Percentiles rank a stretch among this genome's conserved stretches.
Conservation (phyloP, 1,140 invertebrate genomes). For the Lordiphosa mommai region DNA sequence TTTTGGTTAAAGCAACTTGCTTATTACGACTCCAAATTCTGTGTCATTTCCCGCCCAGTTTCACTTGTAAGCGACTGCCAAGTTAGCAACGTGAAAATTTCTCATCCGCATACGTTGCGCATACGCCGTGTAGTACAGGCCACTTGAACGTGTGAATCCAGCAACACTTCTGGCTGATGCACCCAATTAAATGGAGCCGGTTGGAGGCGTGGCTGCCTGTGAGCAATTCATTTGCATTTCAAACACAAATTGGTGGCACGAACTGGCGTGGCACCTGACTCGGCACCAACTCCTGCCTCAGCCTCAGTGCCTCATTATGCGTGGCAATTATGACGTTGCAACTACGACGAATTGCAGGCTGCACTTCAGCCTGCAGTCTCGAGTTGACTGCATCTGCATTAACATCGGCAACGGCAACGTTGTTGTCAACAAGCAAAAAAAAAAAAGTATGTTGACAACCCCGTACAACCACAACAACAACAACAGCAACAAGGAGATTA, state of each 20-base stretch:
- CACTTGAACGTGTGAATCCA: conserved; percentile 19
- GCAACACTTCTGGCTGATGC: not conserved
- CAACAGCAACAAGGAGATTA: conserved; percentile 36
- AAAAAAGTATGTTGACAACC: conserved; percentile 49
- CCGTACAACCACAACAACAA: conserved; percentile 19
- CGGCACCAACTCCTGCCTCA: conserved; percentile 1
- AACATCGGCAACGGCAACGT: conserved; percentile 6
- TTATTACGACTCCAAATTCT: too few species aligned
- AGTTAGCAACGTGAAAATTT: not conserved
- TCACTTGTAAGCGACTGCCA: not conserved
- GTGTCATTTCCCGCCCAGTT: too few species aligned
- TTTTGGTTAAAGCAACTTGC: too few species aligned
- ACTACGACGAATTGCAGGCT: conserved; percentile 21
- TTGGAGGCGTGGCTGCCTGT: conserved; percentile 32
- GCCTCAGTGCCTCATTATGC: conserved; percentile 40
- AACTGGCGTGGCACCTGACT: conserved; percentile 15
- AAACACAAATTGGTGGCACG: conserved; percentile 41
- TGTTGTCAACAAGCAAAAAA: conserved; percentile 36
- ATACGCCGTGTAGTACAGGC: not conserved
- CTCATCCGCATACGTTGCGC: not conserved
- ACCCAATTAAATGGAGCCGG: conserved; percentile 31
- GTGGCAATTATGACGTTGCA: conserved; percentile 55
- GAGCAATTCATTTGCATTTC: conserved; percentile 51
- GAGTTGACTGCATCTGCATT: conserved; percentile 24
- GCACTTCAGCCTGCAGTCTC: conserved; percentile 42